Conservation (phyloP, 2,888 invertebrate genomes). For the Stenichneumon culpator region DNA sequence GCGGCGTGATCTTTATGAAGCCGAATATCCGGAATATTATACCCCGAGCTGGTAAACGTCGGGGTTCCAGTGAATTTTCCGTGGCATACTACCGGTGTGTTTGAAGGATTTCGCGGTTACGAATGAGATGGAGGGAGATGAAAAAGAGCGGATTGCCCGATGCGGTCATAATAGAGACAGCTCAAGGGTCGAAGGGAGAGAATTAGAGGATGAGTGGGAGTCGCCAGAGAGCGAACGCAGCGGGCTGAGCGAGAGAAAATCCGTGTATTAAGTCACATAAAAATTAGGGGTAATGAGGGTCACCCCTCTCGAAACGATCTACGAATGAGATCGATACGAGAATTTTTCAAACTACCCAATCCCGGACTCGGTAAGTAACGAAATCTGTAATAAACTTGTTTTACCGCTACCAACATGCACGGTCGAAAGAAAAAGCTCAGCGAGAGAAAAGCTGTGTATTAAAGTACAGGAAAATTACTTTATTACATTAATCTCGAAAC, state of each 20-base stretch:
- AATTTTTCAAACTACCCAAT: neutral
- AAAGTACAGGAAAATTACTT: neutral
- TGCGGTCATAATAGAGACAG: slow-evolving; percentile 59
- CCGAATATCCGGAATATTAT: slow-evolving; percentile 48
- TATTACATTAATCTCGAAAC: no score
- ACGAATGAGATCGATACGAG: neutral
- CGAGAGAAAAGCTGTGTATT: neutral
- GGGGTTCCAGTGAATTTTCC: slow-evolving; percentile 31
- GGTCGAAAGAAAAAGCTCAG: neutral
- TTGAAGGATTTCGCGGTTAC: slow-evolving; percentile 17
- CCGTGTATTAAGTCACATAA: neutral
- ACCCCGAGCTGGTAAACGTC: slow-evolving; percentile 7
- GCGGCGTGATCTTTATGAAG: slow-evolving; percentile 47
- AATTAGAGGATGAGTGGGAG: slow-evolving; percentile 39
- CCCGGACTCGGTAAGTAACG: no score
- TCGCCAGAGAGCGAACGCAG: neutral
- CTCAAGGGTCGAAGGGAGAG: slow-evolving; percentile 59
- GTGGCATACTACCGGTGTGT: neutral
- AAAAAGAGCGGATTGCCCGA: slow-evolving; percentile 41
- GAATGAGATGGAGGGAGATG: slow-evolving; percentile 29
- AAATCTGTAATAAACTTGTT: no score
- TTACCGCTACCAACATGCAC: no score
- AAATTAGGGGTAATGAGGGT: neutral
- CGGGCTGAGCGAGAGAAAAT: neutral
- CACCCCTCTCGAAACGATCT: neutral